Base-by-base conservation (phyloP, 2,888 invertebrate genomes). In the Litoditis marina region DNA sequence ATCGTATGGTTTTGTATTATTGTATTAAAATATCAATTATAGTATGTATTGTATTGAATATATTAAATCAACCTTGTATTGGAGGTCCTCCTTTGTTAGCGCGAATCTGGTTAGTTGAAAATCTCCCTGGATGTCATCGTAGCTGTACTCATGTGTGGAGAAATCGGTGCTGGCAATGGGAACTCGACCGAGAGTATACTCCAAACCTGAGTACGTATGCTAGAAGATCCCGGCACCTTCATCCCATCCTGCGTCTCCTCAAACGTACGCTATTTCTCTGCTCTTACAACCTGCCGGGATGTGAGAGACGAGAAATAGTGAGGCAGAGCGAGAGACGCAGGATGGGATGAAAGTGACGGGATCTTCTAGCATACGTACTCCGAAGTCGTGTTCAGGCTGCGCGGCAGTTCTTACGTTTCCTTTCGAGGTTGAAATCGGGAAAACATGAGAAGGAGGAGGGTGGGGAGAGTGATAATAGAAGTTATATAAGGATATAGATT, bases 111-210 rank as follows among this genome's bases (percentile, higher is more conserved):
- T 75, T 50, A 93, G 85, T 19, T 81, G 71, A 53, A 84, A 82
- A 67, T 85, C 85, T 0, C 84, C 83, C 5, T 75, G 73, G 57
- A 89, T 88, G 74, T 88, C 86, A 79, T 89, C 89, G 82, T 91
- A 91, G 0, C 92, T 89, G 85, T 93, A 93, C 0, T 88, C 86
- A 51, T 87, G 88, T 0, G 89, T 88, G 0, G 92, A 92, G 84
- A 92, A 93, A 84, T 94, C 94, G 58, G 88, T 88, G 6, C 92
- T 92, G 0, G 88, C 92, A 62, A 93, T 90, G 0, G 92, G 90
- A 4, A 92, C 88, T 49, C 93, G 87, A 47, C 89, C 88, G 71
- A 92, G 81, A 30, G 60, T 71, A 47, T 68, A 71, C 36, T 64
- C 68, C 3, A 71, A n/a, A 27, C 62, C 57, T 61, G 52, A 42